Base-by-base conservation (phyloP, 2,113 vertebrate genomes). In the Leiothrix lutea region DNA sequence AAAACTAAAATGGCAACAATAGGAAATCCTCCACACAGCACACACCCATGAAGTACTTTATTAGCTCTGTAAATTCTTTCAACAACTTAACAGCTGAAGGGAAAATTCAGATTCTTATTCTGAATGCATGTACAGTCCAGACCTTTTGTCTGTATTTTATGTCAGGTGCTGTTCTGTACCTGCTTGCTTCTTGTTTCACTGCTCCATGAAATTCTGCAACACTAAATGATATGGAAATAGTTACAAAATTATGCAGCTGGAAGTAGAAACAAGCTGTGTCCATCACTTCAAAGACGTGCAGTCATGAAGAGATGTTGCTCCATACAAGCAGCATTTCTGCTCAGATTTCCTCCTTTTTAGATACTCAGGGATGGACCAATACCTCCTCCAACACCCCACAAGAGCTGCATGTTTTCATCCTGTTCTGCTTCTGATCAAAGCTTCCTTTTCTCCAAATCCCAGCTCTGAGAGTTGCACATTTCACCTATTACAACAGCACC, bases 141-240 rank as follows among this genome's bases (percentile, higher is more conserved):
- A 69, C 21, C 57, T 11, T 67, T 40, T 19, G 66, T 18, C 8
- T 44, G 35, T 18, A 47, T 22, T 73, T 80, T n/a, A 5, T 54
- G 44, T 14, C 50, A 85, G 50, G 58, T 77, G 61, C 19, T 74
- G 66, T 2, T 69, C 78, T 42, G 48, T 56, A 92, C 40, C 66
- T 48, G 11, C 12, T 45, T 71, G 38, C 54, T 29, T 23, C 67
- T 57, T 69, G 50, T 50, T 90, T 20, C 35, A 33, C 33, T 45
- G 58, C 50, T 94, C 66, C 71, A 47, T 28, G 19, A 88, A 82
- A 69, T 65, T 69, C 66, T 42, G 50, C 54, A 86, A 22, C n/a
- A 50, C 50, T 57, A 72, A 90, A 54, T 65, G 19, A 67, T 14
- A 88, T 50, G 94, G 71, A 92, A 90, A 93, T 42, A 35, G 62